phyloP scores from a whole-genome alignment of 2,888 invertebrate genomes.

The Drosophila nigricruria region DNA sequence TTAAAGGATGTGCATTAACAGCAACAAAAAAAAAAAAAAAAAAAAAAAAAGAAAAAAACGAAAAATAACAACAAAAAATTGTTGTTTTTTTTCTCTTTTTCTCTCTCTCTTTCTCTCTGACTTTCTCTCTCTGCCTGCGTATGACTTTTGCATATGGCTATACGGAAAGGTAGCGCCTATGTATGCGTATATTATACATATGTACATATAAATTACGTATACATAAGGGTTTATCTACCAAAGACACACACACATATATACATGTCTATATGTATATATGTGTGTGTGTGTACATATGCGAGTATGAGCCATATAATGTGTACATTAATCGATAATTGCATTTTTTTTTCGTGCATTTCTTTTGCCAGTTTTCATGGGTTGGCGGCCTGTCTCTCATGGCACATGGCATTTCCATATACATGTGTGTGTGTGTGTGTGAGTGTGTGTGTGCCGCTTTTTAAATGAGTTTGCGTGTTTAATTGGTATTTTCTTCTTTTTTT shows the following conservation, averaged over 20 bases:
- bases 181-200: slow-evolving; percentile 26
- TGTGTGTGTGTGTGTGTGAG: slow-evolving; percentile 39
- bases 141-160: slow-evolving; percentile 51
- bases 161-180: slow-evolving; percentile 51
- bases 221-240: slow-evolving; percentile 74
- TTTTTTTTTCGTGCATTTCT: slow-evolving; percentile 75
- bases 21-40: slow-evolving; percentile 32
- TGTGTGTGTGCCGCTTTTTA: slow-evolving; percentile 51
- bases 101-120: not conserved
- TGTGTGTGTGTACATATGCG: slow-evolving; percentile 10
- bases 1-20: slow-evolving; percentile 70
- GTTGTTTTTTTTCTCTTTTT: slow-evolving; percentile 2
- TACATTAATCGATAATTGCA: slow-evolving; percentile 81
- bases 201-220: slow-evolving; percentile 51
- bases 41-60: slow-evolving; percentile 44
- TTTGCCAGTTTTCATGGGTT: slow-evolving; percentile 72
- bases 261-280: not conserved
- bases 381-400: slow-evolving; percentile 65
- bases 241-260: slow-evolving; percentile 38
- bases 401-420: slow-evolving; percentile 64
- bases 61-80: slow-evolving; percentile 21
- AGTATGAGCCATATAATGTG: slow-evolving; percentile 75
- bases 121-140: slow-evolving; percentile 14
- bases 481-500: slow-evolving; percentile 56
- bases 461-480: slow-evolving; percentile 82